Conservation (phyloP, 1,140 invertebrate genomes). For the Bradysia coprophila region DNA sequence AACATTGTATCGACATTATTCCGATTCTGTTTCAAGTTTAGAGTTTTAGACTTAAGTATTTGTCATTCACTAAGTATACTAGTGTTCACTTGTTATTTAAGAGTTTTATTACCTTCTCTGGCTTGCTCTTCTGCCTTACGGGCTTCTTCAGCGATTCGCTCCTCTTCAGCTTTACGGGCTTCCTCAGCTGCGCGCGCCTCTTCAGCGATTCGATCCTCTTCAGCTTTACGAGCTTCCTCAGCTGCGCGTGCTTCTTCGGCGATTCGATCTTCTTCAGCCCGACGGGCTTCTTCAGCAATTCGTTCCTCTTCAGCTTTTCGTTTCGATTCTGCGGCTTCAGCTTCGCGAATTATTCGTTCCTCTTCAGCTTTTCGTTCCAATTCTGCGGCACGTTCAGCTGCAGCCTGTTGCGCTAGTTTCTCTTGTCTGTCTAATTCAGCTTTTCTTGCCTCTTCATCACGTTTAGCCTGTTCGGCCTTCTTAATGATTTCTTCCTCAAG, state of each 20-base stretch:
- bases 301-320: constrained; percentile 27
- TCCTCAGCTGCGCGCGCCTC: constrained; percentile 30
- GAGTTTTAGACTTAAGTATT: too few species aligned
- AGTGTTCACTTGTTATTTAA: too few species aligned
- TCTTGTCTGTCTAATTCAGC: constrained; percentile 23
- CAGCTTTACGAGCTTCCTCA: constrained; percentile 29
- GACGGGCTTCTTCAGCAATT: constrained; percentile 26
- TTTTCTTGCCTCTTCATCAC: constrained; percentile 14
- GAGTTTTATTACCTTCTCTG: too few species aligned
- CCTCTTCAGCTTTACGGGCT: constrained; percentile 28
- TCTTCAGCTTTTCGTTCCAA: constrained; percentile 27
- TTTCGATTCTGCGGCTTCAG: constrained; percentile 21
- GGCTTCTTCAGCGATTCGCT: constrained; percentile 30
- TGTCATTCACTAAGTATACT: too few species aligned
- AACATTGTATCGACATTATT: too few species aligned
- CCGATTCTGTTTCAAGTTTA: too few species aligned
- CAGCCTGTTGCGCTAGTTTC: constrained; percentile 22
- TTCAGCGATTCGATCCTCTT: constrained; percentile 22
- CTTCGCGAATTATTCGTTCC: constrained; percentile 8
- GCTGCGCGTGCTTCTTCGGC: constrained; percentile 22
- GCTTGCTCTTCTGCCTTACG: too few species aligned
- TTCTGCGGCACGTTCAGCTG: constrained; percentile 23
- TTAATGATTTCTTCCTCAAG: constrained; percentile 17
- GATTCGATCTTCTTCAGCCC: constrained; percentile 28
- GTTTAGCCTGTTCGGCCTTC: constrained; percentile 27